phyloP scores from a whole-genome alignment of 2,888 invertebrate species.

The Trachelus troglodyta region DNA sequence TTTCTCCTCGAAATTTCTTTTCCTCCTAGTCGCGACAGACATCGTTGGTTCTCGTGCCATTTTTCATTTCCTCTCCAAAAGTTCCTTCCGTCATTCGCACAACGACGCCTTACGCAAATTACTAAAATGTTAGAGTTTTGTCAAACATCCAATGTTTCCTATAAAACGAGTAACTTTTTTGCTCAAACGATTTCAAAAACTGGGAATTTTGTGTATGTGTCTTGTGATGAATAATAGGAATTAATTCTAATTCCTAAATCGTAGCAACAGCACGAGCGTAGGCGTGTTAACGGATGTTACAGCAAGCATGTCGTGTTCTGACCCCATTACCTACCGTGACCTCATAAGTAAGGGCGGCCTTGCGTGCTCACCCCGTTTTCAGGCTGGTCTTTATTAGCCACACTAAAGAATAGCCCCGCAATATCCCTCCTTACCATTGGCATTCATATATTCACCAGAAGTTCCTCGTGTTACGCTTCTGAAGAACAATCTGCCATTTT shows the following conservation, averaged over 20 bases:
- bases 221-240: neutral
- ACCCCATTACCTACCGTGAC: conserved; percentile 7
- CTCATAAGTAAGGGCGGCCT: conserved; percentile 28
- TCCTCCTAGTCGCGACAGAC: neutral
- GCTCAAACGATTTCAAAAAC: too few relatives aligned
- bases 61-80: neutral
- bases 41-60: neutral
- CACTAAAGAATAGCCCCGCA: conserved; percentile 41
- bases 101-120: neutral
- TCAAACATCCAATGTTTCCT: neutral
- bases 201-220: neutral
- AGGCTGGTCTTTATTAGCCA: conserved; percentile 39
- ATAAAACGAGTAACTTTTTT: neutral
- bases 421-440: conserved; percentile 48
- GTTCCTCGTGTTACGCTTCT: conserved; percentile 44
- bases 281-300: neutral
- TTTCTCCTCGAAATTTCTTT: neutral
- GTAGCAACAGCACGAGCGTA: neutral
- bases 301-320: neutral
- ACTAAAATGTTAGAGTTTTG: neutral
- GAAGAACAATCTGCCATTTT: conserved; percentile 23
- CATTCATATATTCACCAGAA: conserved; percentile 49
- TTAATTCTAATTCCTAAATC: neutral
- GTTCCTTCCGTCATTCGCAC: neutral
- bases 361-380: conserved; percentile 20